These are phyloP conservation scores for Ceratosolen fusciceps DNA, from an alignment of 1,140 invertebrate species.

Conservation along the genomic window DNA sequence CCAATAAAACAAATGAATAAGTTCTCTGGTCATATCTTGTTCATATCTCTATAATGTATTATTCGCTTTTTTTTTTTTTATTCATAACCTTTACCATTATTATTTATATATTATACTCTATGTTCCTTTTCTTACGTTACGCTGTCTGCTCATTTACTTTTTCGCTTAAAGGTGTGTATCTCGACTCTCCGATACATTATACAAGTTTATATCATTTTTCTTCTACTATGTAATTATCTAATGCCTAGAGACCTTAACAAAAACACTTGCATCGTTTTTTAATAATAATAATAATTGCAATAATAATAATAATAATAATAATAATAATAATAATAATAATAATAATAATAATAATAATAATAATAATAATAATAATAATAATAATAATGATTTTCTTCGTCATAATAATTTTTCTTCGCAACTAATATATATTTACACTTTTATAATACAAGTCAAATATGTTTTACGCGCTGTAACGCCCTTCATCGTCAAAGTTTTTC, in stretches of 20 bases:
- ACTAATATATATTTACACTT: constrained; percentile 69
- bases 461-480: constrained; percentile 23
- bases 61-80: constrained; percentile 23
- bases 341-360: constrained; percentile 61
- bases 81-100: constrained; percentile 49
- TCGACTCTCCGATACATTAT: constrained; percentile 41
- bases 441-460: constrained; percentile 60
- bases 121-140: constrained; percentile 53
- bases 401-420: constrained; percentile 60
- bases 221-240: constrained; percentile 50
- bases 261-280: constrained; percentile 58
- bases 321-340: no score
- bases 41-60: constrained; percentile 11
- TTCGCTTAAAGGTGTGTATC: constrained; percentile 51
- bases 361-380: constrained; percentile 60
- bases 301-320: no score
- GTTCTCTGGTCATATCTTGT: constrained; percentile 16
- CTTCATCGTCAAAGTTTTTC: constrained; percentile 7
- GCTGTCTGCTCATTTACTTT: constrained; percentile 41
- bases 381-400: constrained; percentile 53
- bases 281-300: constrained; percentile 61
- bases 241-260: constrained; percentile 57
- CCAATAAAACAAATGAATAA: constrained; percentile 35
- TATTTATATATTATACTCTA: constrained; percentile 57
- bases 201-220: constrained; percentile 37